A percentile compares a stretch with the other conserved stretches of the same genome.
Evolutionary conservation across 2,888 invertebrate genomes (phyloP).

Genomic region (Ariolimax columbianus): DNA sequence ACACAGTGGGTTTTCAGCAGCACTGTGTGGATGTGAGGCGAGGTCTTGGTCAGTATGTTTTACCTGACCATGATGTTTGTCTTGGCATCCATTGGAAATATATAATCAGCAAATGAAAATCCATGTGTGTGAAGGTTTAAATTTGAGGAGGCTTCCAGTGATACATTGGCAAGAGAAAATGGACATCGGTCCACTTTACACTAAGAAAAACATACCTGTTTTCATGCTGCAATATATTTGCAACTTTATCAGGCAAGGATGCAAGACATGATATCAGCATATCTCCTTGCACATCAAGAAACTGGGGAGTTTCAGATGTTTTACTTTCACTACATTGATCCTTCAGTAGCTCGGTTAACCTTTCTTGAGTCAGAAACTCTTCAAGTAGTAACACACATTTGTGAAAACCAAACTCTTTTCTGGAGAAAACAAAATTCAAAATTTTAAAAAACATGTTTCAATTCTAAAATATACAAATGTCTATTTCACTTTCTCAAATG

Average conservation of each 20-base stretch:
- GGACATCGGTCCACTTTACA: neutral
- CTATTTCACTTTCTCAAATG: neutral
- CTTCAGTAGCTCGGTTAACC: slow-evolving; percentile 40
- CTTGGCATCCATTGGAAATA: too few relatives aligned
- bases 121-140: too few relatives aligned
- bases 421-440: neutral
- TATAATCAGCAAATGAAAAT: too few relatives aligned
- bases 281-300: slow-evolving; percentile 37
- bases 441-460: neutral
- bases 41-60: too few relatives aligned
- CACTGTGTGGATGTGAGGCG: too few relatives aligned
- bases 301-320: neutral
- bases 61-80: too few relatives aligned
- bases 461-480: neutral
- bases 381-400: slow-evolving; percentile 49
- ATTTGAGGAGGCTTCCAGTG: neutral
- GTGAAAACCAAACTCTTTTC: slow-evolving; percentile 51
- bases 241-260: slow-evolving; percentile 69
- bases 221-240: slow-evolving; percentile 69
- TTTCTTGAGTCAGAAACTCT: slow-evolving; percentile 42
- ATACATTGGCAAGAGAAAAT: neutral
- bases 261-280: slow-evolving; percentile 60
- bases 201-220: slow-evolving; percentile 62
- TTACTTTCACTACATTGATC: slow-evolving; percentile 24
- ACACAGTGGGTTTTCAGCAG: too few relatives aligned